These are phyloP conservation scores for Mizuhopecten yessoensis DNA, from an alignment of 1,140 invertebrate species.

Conservation along the genomic window DNA sequence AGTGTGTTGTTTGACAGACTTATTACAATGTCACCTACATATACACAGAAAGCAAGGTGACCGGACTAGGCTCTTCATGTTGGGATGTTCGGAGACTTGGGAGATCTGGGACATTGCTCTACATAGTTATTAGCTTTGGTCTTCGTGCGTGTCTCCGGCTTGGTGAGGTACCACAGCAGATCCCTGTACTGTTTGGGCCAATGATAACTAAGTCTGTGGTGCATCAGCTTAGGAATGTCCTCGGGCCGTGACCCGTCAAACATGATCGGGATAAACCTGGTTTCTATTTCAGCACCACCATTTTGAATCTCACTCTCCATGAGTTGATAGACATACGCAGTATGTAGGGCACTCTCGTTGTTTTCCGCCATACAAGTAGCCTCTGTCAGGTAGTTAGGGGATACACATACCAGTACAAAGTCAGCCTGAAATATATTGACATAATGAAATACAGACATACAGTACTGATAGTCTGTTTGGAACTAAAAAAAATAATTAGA, in stretches of 20 bases:
- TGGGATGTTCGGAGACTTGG: not conserved
- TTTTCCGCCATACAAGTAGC: not conserved
- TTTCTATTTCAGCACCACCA: slow-evolving; percentile 3
- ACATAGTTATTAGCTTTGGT: slow-evolving; percentile 42
- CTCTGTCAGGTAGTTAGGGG: slow-evolving; percentile 60
- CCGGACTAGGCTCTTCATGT: not conserved
- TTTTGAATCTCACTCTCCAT: slow-evolving; percentile 65
- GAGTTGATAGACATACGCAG: slow-evolving; percentile 68
- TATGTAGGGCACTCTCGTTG: slow-evolving; percentile 58
- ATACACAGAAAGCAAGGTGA: not conserved
- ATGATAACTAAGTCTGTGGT: slow-evolving; percentile 54
- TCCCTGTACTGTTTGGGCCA: slow-evolving; percentile 74
- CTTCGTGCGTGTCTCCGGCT: slow-evolving; percentile 68
- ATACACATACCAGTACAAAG: slow-evolving; percentile 72
- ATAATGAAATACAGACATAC: no score
- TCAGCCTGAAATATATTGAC: slow-evolving; percentile 71
- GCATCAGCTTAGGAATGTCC: slow-evolving; percentile 66
- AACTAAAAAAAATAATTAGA: no score
- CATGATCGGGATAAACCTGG: slow-evolving; percentile 67
- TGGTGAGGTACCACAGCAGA: slow-evolving; percentile 70
- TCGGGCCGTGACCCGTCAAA: slow-evolving; percentile 56
- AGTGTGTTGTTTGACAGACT: no score
- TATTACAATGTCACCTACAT: not conserved
- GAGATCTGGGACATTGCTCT: slow-evolving; percentile 41
- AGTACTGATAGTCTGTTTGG: no score